phyloP scores from a whole-genome alignment of 2,797 vertebrate genomes.

The Enteromius trimaculatus region DNA sequence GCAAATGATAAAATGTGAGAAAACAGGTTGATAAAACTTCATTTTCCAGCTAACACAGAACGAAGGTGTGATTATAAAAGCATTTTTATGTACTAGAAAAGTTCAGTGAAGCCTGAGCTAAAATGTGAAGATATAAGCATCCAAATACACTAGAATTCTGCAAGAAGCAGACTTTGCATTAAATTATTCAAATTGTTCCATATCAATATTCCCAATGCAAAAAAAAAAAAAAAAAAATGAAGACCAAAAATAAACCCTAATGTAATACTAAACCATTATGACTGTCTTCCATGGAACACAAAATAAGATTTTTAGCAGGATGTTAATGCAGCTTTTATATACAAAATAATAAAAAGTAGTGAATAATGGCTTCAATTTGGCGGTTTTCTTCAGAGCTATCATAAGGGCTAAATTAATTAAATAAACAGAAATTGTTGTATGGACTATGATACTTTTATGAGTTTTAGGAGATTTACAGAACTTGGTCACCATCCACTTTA shows the following conservation, averaged over 20 bases:
- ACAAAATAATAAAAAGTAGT: neutral
- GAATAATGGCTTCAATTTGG: neutral
- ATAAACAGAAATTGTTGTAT: neutral
- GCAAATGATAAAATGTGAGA: slow-evolving; percentile 6
- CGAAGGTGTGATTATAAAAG: slow-evolving; percentile 17
- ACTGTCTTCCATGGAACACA: neutral
- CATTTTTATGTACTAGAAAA: neutral
- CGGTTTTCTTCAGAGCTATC: neutral
- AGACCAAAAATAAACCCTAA: neutral
- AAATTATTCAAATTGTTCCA: neutral
- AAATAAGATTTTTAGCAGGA: neutral
- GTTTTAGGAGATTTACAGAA: neutral
- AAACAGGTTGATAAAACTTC: slow-evolving; percentile 17
- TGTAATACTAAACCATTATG: neutral
- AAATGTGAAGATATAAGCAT: slow-evolving; percentile 8
- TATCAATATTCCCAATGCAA: neutral
- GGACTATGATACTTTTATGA: neutral
- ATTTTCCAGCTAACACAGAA: slow-evolving; percentile 8
- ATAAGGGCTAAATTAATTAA: neutral
- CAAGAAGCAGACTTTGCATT: neutral
- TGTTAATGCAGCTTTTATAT: neutral
- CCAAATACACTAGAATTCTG: neutral
- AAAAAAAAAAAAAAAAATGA: neutral
- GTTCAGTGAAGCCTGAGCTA: neutral
- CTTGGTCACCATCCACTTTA: neutral